phyloP scores from a whole-genome alignment of 1,140 invertebrate species.

The Phymorhynchus buccinoides region DNA sequence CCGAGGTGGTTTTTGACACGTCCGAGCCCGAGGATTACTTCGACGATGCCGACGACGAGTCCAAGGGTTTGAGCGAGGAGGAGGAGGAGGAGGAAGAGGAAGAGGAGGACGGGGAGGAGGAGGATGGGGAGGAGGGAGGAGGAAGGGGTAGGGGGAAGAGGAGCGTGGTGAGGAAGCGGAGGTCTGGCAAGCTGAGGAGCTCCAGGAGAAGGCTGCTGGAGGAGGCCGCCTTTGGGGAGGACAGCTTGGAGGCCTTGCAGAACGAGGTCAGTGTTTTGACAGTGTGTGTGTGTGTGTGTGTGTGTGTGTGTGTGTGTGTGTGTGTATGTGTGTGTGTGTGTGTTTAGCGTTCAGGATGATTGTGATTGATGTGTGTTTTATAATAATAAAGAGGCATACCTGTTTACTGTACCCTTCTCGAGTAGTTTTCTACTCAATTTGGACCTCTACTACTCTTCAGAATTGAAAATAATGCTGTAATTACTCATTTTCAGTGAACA shows the following conservation, averaged over 20 bases:
- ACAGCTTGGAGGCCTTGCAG: neutral
- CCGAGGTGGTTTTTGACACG: neutral
- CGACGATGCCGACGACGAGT: conserved; percentile 39
- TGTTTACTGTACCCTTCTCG: too few relatives aligned
- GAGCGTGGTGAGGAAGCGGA: conserved; percentile 8
- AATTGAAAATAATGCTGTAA: too few relatives aligned
- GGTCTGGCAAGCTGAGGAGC: conserved; percentile 4
- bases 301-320: neutral
- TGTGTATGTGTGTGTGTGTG: conserved; percentile 6
- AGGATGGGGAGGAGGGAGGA: conserved; percentile 4
- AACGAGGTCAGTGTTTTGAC: neutral
- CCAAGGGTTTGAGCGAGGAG: conserved; percentile 33
- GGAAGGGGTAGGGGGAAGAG: conserved; percentile 10
- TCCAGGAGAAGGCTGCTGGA: neutral
- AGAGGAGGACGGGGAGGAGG: conserved; percentile 24
- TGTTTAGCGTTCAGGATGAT: neutral
- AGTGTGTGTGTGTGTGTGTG: neutral
- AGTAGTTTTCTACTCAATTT: neutral
- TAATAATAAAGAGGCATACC: too few relatives aligned
- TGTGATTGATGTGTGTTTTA: neutral
- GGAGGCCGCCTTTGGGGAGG: conserved; percentile 28
- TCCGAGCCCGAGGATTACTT: conserved; percentile 28
- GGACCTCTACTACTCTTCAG: too few relatives aligned
- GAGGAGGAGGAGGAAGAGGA: conserved; percentile 28
- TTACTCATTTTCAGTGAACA: too few relatives aligned